phyloP scores from a whole-genome alignment of 2,113 vertebrate genomes.

The Tringa solitaria region DNA sequence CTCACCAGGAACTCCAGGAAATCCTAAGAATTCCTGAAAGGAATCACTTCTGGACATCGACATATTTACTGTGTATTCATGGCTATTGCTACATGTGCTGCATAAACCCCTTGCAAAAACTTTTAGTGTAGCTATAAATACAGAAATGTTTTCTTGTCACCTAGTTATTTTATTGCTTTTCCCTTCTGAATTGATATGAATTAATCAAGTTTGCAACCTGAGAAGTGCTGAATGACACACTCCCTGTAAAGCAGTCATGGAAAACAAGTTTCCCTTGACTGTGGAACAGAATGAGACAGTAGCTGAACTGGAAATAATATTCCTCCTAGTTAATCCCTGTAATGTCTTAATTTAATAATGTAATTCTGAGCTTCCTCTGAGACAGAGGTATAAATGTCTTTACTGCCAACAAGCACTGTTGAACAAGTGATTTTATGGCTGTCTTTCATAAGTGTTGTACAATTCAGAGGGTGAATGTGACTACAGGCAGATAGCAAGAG shows the following conservation, averaged over 20 bases:
- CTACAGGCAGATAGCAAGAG: neutral
- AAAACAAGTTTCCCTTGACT: neutral
- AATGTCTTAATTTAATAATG: neutral
- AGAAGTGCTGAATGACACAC: neutral
- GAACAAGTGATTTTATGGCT: neutral
- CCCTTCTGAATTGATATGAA: neutral
- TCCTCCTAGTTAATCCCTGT: neutral
- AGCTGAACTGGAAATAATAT: neutral
- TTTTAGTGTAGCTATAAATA: neutral
- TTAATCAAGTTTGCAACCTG: neutral
- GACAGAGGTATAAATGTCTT: neutral
- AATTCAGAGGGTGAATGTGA: neutral
- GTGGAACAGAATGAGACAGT: neutral
- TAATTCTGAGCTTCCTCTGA: neutral
- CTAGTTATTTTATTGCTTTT: neutral
- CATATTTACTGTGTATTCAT: neutral
- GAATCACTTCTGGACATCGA: neutral
- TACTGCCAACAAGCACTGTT: neutral
- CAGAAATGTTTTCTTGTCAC: neutral
- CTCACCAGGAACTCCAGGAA: no score
- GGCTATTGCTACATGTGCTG: neutral
- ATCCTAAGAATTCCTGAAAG: no score
- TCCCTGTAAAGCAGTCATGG: neutral
- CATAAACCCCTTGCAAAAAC: neutral
- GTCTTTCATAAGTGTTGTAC: neutral